phyloP scores from a whole-genome alignment of 2,888 invertebrate genomes.

The Ophonus ardosiacus region DNA sequence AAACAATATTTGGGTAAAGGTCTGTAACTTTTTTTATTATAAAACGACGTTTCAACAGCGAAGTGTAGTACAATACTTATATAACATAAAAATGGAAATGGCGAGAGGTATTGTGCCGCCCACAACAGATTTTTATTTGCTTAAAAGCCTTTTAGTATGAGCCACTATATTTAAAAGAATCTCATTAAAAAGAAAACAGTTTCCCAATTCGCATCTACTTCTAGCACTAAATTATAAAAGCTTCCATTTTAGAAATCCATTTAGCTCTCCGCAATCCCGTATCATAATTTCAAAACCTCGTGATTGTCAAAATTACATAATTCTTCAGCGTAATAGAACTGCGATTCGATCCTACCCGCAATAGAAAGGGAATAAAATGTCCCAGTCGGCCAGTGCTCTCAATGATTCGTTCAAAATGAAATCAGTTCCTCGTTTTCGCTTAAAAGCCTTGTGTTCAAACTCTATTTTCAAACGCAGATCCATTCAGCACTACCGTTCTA shows the following conservation, averaged over 20 bases:
- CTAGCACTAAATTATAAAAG: background rate
- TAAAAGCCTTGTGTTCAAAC: conserved; percentile 24
- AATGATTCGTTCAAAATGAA: conserved; percentile 16
- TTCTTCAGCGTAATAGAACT: background rate
- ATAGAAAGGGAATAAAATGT: conserved; percentile 2
- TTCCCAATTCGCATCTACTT: background rate
- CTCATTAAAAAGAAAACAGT: background rate
- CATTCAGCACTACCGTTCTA: background rate
- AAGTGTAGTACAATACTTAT: too few relatives aligned
- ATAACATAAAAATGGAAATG: too few relatives aligned
- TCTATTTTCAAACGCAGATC: background rate
- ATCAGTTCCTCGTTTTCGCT: conserved; percentile 9
- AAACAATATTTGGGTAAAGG: too few relatives aligned
- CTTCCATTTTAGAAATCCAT: background rate
- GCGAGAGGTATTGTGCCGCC: too few relatives aligned
- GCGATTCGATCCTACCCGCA: background rate
- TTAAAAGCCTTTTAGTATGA: background rate
- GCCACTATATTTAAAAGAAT: background rate
- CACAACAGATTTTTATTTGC: too few relatives aligned
- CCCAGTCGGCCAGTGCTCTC: conserved; percentile 4
- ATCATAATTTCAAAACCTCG: background rate
- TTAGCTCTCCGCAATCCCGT: background rate
- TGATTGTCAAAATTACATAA: background rate
- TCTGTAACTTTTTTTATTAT: too few relatives aligned
- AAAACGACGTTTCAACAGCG: too few relatives aligned